Base-by-base conservation (phyloP, 2,113 vertebrate species). In the Charina bottae region DNA sequence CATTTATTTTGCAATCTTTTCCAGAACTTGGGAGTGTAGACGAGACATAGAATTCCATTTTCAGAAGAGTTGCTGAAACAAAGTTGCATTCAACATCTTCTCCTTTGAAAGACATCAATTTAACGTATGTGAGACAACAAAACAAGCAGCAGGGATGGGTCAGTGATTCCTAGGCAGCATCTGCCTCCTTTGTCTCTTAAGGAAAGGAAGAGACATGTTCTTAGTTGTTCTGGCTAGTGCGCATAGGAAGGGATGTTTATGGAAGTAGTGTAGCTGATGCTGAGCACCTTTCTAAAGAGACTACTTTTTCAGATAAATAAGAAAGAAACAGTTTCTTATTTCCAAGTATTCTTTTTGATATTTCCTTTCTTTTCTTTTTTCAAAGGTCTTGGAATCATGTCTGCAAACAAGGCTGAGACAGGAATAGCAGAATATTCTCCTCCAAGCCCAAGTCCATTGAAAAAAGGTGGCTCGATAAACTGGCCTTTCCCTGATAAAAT, bases 401-500 rank as follows among this genome's bases (percentile, higher is more conserved):
- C 96, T 96, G 85, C 95, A 90, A 96, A 93, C 94, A 98, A 97
- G 89, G 89, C 92, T 95, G 97, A 97, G 85, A 53, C 94, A 68
- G 95, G 95, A 58, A 42, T 93, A 17, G 87, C 94, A 60, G 97
- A 98, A 86, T 96, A 98, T 94, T 99, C 99, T 85, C 99, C 99
- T 94, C 98, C 98, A 92, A 99, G 98, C 95, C 98, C 99, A 15
- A 99, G 98, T 95, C 98, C 98, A 2, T 93, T 97, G 93, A 99
- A 99, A 97, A 99, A 99, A 97, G 98, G 98, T 0, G 98, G 98
- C 93, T 98, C 99, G 37, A 98, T 99, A 96, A 99, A 98, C 96
- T 99, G 99, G 99, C 98, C 99, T 93, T 99, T 99, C 85, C 99
- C 99, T 1, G 99, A 99, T 94, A 99, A 98, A 98, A 99, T 99